Evolutionary conservation across 2,113 vertebrate species (phyloP), one percentile per base, ranked within the genome.

Genomic region (Psilopsiagon aurifrons): DNA sequence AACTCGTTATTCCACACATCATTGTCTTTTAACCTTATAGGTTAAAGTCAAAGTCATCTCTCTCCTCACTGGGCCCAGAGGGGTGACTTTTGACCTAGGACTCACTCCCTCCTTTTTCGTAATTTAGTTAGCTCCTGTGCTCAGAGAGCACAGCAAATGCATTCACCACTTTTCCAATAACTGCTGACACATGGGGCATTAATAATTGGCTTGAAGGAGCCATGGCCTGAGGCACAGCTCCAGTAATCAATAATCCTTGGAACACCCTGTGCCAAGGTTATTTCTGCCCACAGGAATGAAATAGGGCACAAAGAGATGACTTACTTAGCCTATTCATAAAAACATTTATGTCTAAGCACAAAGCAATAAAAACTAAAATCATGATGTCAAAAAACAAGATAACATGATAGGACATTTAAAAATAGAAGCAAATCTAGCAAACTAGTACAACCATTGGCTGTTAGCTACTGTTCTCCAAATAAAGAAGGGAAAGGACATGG

Each of bases 241-340:
- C 67, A 69, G 63, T 76, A 76, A 95, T 95, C 93, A 94, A 97
- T 95, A 96, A 86, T 67, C 59, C 67, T 67, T 83, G 74, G 82
- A 94, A 92, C 54, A 90, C 54, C 49, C 68, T 46, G 37, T 79
- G 55, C 68, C 82, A 93, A 92, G 84, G 77, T 90, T 93, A 73
- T 91, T 96, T 93, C 75, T 93, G 33, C n/a, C 63, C 19, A 35
- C 13, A 55, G 57, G 87, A 93, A 70, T 67, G 4, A 88, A 90
- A 49, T 41, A 87, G 28, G 6, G 44, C 13, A 10, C 33, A 63
- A 71, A 11, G 29, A 80, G 6, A 51, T 62, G 66, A 90, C 85
- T 79, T 76, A 74, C 83, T 94, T 89, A 77, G n/a, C 37, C 25
- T 86, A 80, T 87, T 95, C 41, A 85, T 82, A 57, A 91, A 92